Evolutionary conservation across 2,797 vertebrate species (phyloP).

Genomic region (Myioborus melanocephalus): DNA sequence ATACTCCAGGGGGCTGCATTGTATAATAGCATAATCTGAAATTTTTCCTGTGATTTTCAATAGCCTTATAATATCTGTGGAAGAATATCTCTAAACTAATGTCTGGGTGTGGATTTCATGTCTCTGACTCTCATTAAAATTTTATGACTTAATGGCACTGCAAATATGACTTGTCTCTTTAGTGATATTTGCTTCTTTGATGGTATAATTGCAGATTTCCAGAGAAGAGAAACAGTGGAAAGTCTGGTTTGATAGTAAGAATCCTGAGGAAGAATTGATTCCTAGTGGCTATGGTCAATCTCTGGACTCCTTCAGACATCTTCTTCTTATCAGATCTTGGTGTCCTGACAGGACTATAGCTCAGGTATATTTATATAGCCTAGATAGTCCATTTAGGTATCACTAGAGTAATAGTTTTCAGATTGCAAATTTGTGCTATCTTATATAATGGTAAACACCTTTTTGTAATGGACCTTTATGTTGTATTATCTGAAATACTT

Average conservation of each 20-base stretch:
- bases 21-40: background rate
- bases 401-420: background rate
- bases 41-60: background rate
- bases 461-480: background rate
- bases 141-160: background rate
- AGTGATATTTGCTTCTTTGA: background rate
- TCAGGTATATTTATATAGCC: conserved; percentile 77
- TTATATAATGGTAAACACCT: background rate
- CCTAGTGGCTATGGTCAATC: conserved; percentile 87
- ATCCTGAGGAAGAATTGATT: conserved; percentile 88
- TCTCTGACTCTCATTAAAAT: background rate
- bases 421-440: background rate
- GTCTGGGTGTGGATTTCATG: background rate
- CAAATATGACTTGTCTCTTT: background rate
- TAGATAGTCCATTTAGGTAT: background rate
- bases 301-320: conserved; percentile 87
- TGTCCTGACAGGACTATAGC: conserved; percentile 96
- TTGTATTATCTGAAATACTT: background rate
- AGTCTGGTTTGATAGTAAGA: conserved; percentile 93
- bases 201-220: conserved; percentile 78
- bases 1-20: background rate
- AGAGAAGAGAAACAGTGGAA: conserved; percentile 93
- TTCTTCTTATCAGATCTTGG: conserved; percentile 94
- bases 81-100: background rate
- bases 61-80: background rate